Conservation (phyloP, 37 sponge, comb jelly and placozoan species). For the Geodia barretti region DNA sequence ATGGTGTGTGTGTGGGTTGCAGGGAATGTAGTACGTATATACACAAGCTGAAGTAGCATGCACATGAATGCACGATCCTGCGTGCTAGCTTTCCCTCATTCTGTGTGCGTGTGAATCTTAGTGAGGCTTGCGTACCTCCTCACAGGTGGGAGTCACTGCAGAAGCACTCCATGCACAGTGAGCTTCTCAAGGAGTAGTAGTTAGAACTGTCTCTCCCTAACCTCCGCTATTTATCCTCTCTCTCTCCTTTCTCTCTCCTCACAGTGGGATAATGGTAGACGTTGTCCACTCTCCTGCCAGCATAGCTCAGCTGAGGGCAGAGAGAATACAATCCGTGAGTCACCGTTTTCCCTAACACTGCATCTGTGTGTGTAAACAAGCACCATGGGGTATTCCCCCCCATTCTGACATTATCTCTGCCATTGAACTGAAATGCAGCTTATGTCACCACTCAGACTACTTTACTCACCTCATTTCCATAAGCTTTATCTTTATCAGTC, state of each 20-base stretch:
- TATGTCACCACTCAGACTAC: too few species aligned
- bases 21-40: neutral
- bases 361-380: too few species aligned
- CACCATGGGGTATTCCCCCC: too few species aligned
- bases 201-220: neutral
- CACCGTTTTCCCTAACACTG: too few species aligned
- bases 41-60: neutral
- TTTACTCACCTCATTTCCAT: conserved; percentile 53
- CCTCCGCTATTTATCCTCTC: too few species aligned
- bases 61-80: too few species aligned
- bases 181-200: conserved; percentile 66
- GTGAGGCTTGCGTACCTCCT: too few species aligned
- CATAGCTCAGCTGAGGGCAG: conserved; percentile 62
- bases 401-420: too few species aligned
- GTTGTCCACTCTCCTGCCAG: conserved; percentile 39
- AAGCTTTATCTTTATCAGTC: conserved; percentile 30
- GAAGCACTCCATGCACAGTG: conserved; percentile 60
- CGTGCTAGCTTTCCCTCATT: too few species aligned
- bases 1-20: too few species aligned
- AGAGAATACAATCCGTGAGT: conserved; percentile 69
- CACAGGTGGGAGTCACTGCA: conserved; percentile 50
- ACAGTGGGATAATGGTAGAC: conserved; percentile 58
- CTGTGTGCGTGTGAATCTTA: too few species aligned
- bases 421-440: too few species aligned
- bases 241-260: neutral